Evolutionary conservation across 2,797 vertebrate genomes (phyloP), one percentile per base, ranked within the genome.

Genomic region (Macroramphosus scolopax): DNA sequence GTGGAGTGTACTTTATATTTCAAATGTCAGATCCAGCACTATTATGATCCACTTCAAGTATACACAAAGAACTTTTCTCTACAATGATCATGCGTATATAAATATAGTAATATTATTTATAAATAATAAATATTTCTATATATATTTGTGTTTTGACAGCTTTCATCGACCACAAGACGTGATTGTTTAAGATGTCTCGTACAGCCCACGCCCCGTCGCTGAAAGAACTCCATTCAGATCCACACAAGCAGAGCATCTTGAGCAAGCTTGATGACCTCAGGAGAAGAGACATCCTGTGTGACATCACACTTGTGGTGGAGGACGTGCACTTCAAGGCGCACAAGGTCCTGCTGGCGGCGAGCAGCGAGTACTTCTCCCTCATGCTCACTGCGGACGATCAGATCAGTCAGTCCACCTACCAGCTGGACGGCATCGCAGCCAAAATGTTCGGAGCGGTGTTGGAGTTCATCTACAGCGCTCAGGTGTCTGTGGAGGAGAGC

Each of bases 381-480:
- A 93, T 98, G 92, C 95, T 98, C 78, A 92, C 93, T 0, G 87
- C 89, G 4, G 91, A 93, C 14, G 87, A 85, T 1, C 90, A 89
- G 48, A 78, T 81, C 1, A 81, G 81, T 30, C 92, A 88, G 56
- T 91, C 93, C 0, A 50, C 91, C 28, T 95, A 92, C 61, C 74
- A 80, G 81, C 70, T 98, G 55, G 92, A 93, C 8, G 92, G 93
- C 13, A 91, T 97, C 90, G 78, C 88, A 0, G 89, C 94, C 0
- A 80, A 92, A 40, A 89, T 82, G 12, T 95, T 98, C 49, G 84
- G 85, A 1, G 75, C 89, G 0, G 88, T 95, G 48, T 84, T 99
- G 14, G 94, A 97, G 43, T 99, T 99, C 70, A 94, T 99, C 72
- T 99, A 99, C 85, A 94, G 92, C 0, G 93, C 93, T 9, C 91